phyloP scores from a whole-genome alignment of 2,888 invertebrate species.

The Platypus cylindrus region DNA sequence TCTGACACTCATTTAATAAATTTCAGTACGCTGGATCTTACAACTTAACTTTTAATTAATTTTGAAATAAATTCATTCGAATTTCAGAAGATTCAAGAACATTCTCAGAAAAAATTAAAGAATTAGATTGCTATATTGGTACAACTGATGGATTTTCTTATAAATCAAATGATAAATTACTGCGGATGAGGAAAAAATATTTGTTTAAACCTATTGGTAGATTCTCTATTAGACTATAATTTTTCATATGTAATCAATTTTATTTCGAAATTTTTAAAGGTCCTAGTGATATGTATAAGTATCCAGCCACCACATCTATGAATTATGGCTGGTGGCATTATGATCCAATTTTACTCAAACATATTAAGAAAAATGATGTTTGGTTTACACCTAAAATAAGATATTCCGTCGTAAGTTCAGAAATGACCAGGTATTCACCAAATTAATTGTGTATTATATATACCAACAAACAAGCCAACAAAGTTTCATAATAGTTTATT shows the following conservation, averaged over 20 bases:
- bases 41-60: no score
- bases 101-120: slow-evolving; percentile 33
- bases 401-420: slow-evolving; percentile 16
- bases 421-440: slow-evolving; percentile 19
- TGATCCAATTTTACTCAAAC: slow-evolving; percentile 28
- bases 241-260: neutral
- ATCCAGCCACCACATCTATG: slow-evolving; percentile 37
- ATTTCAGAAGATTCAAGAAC: slow-evolving; percentile 25
- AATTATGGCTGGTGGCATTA: slow-evolving; percentile 41
- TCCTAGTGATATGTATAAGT: slow-evolving; percentile 40
- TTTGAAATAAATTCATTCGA: no score
- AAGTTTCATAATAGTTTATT: slow-evolving; percentile 2
- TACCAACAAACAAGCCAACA: no score
- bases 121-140: slow-evolving; percentile 40
- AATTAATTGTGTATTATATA: neutral
- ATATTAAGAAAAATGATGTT: slow-evolving; percentile 19
- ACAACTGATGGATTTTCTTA: slow-evolving; percentile 44
- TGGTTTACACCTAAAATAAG: slow-evolving; percentile 34
- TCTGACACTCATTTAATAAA: slow-evolving; percentile 16
- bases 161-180: slow-evolving; percentile 37
- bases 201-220: slow-evolving; percentile 39
- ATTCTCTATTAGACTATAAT: neutral
- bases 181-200: slow-evolving; percentile 40
- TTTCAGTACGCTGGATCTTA: neutral
- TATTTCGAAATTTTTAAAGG: slow-evolving; percentile 20